A percentile compares a stretch with the other conserved stretches of the same genome.
Evolutionary conservation across 1,140 invertebrate species (phyloP).

Genomic region (Conus betulinus): DNA sequence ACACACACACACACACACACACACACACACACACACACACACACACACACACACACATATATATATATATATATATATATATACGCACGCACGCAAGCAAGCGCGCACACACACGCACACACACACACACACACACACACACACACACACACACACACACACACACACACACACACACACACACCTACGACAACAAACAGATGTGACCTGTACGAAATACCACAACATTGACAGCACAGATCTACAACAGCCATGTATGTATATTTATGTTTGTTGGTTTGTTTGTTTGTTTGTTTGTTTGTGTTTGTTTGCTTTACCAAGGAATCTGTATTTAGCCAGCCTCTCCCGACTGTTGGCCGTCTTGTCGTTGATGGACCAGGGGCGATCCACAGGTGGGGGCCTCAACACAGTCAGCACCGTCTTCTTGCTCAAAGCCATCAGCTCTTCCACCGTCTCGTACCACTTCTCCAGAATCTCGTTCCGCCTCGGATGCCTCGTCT

Average conservation of each 20-base stretch:
- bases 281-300: too few species aligned
- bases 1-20: constrained; percentile 9
- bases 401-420: constrained; percentile 9
- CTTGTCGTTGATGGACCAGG: constrained; percentile 20
- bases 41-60: background rate
- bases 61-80: too few species aligned
- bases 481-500: background rate
- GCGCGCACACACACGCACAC: background rate
- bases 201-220: background rate
- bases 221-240: too few species aligned
- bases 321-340: constrained; percentile 11
- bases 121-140: constrained; percentile 10
- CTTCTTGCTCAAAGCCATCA: constrained; percentile 26
- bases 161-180: background rate
- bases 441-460: constrained; percentile 26
- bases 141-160: constrained; percentile 17
- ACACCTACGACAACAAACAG: background rate
- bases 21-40: background rate
- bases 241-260: too few species aligned
- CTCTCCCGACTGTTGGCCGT: constrained; percentile 4
- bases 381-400: constrained; percentile 9
- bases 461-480: constrained; percentile 21
- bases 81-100: background rate
- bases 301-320: background rate
- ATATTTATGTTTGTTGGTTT: too few species aligned